A percentile compares a stretch with the other conserved stretches of the same genome.
These are phyloP conservation scores for Phaethornis superciliosus DNA, from an alignment of 2,113 vertebrate genomes.

Conservation along the genomic window DNA sequence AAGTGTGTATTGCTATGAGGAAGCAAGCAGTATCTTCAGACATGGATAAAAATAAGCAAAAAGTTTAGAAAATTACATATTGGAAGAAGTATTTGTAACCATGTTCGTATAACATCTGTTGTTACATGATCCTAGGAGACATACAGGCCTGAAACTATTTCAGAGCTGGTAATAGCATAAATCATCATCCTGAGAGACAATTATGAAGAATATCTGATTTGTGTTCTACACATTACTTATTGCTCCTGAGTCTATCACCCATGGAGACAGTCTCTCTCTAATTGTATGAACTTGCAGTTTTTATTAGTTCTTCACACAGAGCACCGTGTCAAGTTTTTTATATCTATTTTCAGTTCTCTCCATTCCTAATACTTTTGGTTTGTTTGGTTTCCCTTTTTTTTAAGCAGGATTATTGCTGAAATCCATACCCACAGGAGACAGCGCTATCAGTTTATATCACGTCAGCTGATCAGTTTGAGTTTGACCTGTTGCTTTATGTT, in stretches of 20 bases:
- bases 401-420: neutral
- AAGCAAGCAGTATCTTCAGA: neutral
- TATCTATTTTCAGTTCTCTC: neutral
- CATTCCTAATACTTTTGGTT: neutral
- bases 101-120: neutral
- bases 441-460: neutral
- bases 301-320: neutral
- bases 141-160: neutral
- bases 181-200: neutral
- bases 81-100: neutral
- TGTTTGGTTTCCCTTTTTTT: neutral
- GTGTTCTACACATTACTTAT: neutral
- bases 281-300: neutral
- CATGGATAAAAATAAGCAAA: neutral
- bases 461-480: neutral
- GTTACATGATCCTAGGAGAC: neutral
- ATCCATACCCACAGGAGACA: neutral
- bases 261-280: neutral
- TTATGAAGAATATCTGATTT: neutral
- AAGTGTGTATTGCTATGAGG: neutral
- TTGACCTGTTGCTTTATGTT: neutral
- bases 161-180: neutral
- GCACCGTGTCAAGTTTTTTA: neutral
- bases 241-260: neutral
- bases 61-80: neutral